A percentile compares a stretch with the other conserved stretches of the same genome.
phyloP scores from a whole-genome alignment of 2,888 invertebrate genomes.

The Chymomyza procnemis region DNA sequence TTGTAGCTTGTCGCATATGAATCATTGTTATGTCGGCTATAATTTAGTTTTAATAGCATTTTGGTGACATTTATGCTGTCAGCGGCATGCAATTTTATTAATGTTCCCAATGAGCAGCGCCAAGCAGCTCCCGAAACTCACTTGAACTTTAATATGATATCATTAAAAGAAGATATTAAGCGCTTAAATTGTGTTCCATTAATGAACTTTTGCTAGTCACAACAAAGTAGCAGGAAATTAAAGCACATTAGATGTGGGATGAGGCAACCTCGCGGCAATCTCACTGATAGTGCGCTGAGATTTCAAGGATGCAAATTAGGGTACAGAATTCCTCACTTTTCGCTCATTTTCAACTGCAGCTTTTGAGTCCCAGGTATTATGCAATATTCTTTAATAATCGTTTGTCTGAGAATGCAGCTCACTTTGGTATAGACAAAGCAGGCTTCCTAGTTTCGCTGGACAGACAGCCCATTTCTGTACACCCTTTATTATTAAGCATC shows the following conservation, averaged over 20 bases:
- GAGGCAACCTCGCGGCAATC: no score
- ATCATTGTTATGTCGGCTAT: slow-evolving; percentile 70
- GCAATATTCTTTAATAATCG: neutral
- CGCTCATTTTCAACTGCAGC: no score
- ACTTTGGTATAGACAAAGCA: slow-evolving; percentile 69
- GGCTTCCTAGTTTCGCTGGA: slow-evolving; percentile 62
- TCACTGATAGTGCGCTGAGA: no score
- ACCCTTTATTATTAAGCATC: slow-evolving; percentile 28
- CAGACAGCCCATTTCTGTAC: neutral
- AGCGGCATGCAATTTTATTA: slow-evolving; percentile 67
- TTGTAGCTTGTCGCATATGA: slow-evolving; percentile 38
- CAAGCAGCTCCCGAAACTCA: neutral
- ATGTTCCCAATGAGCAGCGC: slow-evolving; percentile 60
- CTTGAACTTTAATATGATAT: slow-evolving; percentile 51
- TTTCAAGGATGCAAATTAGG: no score
- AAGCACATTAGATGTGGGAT: neutral
- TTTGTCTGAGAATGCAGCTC: slow-evolving; percentile 9
- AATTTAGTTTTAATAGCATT: slow-evolving; percentile 71
- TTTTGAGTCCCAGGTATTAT: neutral
- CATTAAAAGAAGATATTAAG: slow-evolving; percentile 61
- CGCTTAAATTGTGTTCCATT: slow-evolving; percentile 44
- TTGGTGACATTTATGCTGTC: slow-evolving; percentile 73
- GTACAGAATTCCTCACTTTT: no score
- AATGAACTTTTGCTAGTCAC: slow-evolving; percentile 29
- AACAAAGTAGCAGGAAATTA: neutral